Evolutionary conservation across 1,140 invertebrate genomes (phyloP), one percentile per base, ranked within the genome.

Genomic region (Trialeurodes vaporariorum): DNA sequence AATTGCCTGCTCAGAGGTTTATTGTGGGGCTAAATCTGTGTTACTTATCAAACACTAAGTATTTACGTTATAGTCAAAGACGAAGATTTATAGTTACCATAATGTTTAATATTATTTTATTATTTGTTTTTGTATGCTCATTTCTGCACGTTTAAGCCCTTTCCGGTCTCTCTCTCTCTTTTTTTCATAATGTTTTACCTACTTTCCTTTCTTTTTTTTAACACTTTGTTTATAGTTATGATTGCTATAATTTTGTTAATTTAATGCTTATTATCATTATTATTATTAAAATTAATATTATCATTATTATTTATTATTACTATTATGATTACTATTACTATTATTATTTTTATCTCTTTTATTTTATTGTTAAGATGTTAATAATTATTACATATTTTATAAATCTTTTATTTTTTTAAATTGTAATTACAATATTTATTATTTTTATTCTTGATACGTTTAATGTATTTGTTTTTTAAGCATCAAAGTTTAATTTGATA

Each of bases 371-470:
- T 49, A 49, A 49, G 34, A 49, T 49, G 34, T 49, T 49, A 49
- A 49, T 49, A 49, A 17, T n/a, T n/a, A 49, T 49, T 49, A 17
- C 34, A 49, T 49, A 49, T 49, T 49, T 49, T 49, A 49, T 49
- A 49, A 49, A 49, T 49, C 34, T 49, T 49, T 49, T 49, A 49
- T 49, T 49, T 49, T 49, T 49, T 49, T 49, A 49, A 49, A 49
- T 5, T 49, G 34, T 49, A 49, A 17, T 49, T 49, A 49, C 34
- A 9, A 49, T 49, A 49, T 49, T 49, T 49, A 49, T 49, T 49
- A 49, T 49, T 49, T 49, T 49, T 49, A 49, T 49, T 17, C 5
- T 49, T 17, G 34, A 49, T 49, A 49, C 17, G 5, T 49, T 49
- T 17, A 49, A 49, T 49, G 34, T n/a, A n/a, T 49, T 49, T 49